Base-by-base conservation (phyloP, 2,113 vertebrate genomes). In the Hucho hucho region DNA sequence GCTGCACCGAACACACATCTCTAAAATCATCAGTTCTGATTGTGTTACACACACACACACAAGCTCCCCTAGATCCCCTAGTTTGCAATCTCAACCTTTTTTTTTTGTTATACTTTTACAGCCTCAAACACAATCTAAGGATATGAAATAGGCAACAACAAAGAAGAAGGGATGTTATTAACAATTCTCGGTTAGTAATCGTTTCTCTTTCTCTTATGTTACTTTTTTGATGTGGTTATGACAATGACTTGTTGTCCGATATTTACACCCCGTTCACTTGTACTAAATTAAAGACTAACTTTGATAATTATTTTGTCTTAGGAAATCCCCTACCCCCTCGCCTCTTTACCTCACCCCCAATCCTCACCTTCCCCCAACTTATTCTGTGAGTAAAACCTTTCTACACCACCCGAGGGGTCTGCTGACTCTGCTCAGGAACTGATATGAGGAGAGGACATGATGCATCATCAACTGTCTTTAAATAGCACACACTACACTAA, bases 1-100 rank as follows among this genome's bases (percentile, higher is more conserved):
- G 87, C 84, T 87, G 89, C 88, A 92, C 86, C 7, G 70, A 89
- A 92, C 87, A 75, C 59, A 83, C 78, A 78, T 75, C 25, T 78
- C 64, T 69, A 77, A 70, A 69, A 64, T 77, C 82, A 69, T 69
- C 81, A 77, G 74, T 49, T 82, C 49, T 78, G 79, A 82, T 79
- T 80, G 78, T 82, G 28, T 73, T 71, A 43, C 37, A 11, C 37
- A 72, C 78, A 75, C 75, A 79, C 81, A 81, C 81, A 74, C 75
- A 88, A 86, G 76, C 75, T 78, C 76, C 87, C 77, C 77, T 32
- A 64, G 46, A 79, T 91, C 90, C 89, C 90, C 83, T 74, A 24
- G 70, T 76, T 83, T 86, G 58, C 85, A 79, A 82, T 83, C 76
- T 87, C 77, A 78, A 81, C 75, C 72, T 59, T 26, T 67, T 87